Base-by-base conservation (phyloP, 2,797 vertebrate species). In the Coilia nasus region DNA sequence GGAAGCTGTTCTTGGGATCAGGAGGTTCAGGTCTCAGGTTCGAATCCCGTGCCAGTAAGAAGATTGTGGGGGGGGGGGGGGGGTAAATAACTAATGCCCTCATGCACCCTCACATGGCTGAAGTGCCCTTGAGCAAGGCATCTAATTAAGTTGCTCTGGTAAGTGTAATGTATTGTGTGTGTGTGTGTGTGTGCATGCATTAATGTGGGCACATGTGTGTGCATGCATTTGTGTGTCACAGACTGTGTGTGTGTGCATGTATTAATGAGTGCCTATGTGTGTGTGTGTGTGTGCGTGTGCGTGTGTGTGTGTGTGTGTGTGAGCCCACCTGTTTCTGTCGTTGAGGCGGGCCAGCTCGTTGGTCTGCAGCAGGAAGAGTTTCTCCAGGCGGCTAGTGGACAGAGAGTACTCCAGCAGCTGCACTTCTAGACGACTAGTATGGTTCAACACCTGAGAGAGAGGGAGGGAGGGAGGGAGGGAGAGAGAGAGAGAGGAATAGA, bases 391-490 rank as follows among this genome's bases (percentile, higher is more conserved):
- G 91, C 92, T 94, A 28, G 95, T 96, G 87, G 94, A 96, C 81
- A 96, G 93, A 0, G 95, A 96, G 87, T 96, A 95, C 87, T 96
- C 96, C 9, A 97, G 89, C 87, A 96, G 90, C 91, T 97, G 96
- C 85, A 97, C 96, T 93, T 97, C 96, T 86, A 97, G 90, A 84
- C 96, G 94, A 78, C 95, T 96, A 17, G 96, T 97, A 88, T 97
- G 96, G 88, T 96, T 97, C 87, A 96, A 89, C 83, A 97, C 94
- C 96, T 97, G 87, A 12, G n/a, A 3, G 7, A 64, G 62, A 50
- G 28, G 14, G 21, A 35, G 1, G 3, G 7, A 67, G 15, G 2
- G 28, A 64, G 35, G 19, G 14, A 62, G 19, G n/a, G 3, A 62
- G 19, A 62, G 21, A 62, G 19, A 62, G 21, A 62, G 3, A 62